Evolutionary conservation across 2,797 vertebrate genomes (phyloP).

Genomic region (Sebastiscus albofasciatus): DNA sequence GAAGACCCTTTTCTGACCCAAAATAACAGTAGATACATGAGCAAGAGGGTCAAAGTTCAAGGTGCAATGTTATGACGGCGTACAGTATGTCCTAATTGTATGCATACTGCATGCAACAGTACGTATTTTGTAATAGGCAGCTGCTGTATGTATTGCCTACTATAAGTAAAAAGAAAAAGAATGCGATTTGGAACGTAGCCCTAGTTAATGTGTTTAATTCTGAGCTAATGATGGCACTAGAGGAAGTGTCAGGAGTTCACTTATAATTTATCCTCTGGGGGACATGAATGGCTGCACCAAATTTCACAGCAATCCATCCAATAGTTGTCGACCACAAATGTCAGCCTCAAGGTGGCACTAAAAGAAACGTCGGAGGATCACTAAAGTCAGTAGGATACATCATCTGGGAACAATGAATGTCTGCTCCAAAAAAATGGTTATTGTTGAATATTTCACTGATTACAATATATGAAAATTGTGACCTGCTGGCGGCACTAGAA

Average conservation of each 20-base stretch:
- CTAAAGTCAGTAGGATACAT: neutral
- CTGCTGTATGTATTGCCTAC: no score
- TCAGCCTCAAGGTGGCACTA: neutral
- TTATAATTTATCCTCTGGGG: neutral
- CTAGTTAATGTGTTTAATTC: no score
- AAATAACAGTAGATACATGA: no score
- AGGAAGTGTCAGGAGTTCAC: neutral
- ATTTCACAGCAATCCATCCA: neutral
- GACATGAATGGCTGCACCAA: no score
- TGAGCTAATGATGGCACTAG: neutral
- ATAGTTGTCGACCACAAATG: neutral
- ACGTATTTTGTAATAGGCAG: no score
- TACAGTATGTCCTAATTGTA: no score
- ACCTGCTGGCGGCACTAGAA: neutral
- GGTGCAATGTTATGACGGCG: no score
- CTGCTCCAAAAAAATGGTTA: neutral
- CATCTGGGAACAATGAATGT: neutral
- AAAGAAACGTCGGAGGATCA: neutral
- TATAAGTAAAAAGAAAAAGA: no score
- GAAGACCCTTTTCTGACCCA: no score
- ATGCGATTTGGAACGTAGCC: no score
- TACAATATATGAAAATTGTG: neutral
- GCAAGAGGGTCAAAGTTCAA: no score
- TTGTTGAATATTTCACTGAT: neutral
- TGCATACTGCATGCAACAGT: no score